phyloP scores from a whole-genome alignment of 2,888 invertebrate species.

The Lasioglossum pauxillum region DNA sequence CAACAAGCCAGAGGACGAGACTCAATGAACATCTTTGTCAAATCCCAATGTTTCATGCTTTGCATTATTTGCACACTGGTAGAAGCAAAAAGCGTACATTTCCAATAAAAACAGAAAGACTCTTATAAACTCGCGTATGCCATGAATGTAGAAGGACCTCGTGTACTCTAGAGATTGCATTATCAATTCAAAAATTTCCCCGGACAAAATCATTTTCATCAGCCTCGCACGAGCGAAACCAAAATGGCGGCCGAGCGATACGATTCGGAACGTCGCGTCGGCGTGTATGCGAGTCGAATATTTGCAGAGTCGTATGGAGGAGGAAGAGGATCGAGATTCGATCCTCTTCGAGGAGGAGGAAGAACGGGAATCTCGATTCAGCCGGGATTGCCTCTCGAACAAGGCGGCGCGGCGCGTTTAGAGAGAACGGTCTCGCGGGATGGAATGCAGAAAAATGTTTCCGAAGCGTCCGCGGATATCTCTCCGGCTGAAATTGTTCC shows the following conservation, averaged over 20 bases:
- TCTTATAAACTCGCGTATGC: neutral
- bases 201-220: neutral
- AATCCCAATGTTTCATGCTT: neutral
- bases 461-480: neutral
- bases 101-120: neutral
- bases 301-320: neutral
- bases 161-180: neutral
- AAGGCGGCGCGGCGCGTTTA: neutral
- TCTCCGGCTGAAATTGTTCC: constrained; percentile 10
- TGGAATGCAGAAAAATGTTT: constrained; percentile 25
- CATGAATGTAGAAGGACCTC: neutral
- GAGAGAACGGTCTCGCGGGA: neutral
- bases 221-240: neutral
- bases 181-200: neutral
- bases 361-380: constrained; percentile 31
- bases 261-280: neutral
- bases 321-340: neutral
- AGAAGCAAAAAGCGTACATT: neutral
- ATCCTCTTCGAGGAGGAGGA: neutral
- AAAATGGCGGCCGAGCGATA: neutral
- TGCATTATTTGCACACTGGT: neutral
- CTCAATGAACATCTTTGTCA: neutral
- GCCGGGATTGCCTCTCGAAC: constrained; percentile 10
- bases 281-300: neutral
- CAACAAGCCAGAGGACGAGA: neutral